Evolutionary conservation across 2,888 invertebrate species (phyloP).

Genomic region (Nebria salina): DNA sequence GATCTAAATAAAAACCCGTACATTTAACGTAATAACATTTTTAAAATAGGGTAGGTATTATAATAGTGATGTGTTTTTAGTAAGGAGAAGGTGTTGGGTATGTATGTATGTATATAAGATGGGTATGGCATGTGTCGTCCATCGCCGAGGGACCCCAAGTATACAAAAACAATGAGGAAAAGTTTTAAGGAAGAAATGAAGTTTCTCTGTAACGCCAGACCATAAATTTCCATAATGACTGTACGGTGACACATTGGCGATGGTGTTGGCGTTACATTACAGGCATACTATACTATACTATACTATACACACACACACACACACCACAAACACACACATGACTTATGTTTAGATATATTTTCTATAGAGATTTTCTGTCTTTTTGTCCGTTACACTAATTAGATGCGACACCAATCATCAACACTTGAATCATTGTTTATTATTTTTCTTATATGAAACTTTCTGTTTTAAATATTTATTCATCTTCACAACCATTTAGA

Average conservation of each 20-base stretch:
- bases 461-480: neutral
- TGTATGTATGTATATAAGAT: neutral
- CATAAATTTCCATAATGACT: slow-evolving; percentile 46
- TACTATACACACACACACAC: too few species aligned
- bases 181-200: slow-evolving; percentile 46
- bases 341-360: neutral
- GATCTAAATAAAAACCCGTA: neutral
- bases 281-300: too few species aligned
- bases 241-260: slow-evolving; percentile 34
- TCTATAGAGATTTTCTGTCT: neutral
- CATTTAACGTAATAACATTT: too few species aligned
- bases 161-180: slow-evolving; percentile 46
- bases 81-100: neutral
- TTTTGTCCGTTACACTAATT: slow-evolving; percentile 5
- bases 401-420: neutral
- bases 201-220: slow-evolving; percentile 40
- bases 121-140: slow-evolving; percentile 13
- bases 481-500: neutral
- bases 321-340: neutral
- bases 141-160: slow-evolving; percentile 22
- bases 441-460: neutral
- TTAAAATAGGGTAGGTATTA: too few species aligned
- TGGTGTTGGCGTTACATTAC: neutral
- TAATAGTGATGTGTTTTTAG: neutral
- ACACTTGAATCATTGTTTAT: neutral